phyloP scores from a whole-genome alignment of 2,113 vertebrate species.

The Euleptes europaea region DNA sequence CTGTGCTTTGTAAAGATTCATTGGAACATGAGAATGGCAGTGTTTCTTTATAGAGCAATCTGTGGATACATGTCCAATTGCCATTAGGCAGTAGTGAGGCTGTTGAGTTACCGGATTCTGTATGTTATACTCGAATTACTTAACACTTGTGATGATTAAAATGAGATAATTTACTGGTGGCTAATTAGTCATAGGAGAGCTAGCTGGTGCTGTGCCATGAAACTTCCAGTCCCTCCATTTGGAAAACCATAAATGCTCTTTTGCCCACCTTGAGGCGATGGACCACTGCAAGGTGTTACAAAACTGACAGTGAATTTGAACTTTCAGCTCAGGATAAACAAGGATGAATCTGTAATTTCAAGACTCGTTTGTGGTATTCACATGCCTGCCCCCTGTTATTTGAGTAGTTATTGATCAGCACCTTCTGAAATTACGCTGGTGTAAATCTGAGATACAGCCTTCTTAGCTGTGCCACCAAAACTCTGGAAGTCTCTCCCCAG shows the following conservation, averaged over 20 bases:
- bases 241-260: neutral
- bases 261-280: neutral
- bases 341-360: neutral
- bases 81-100: neutral
- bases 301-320: neutral
- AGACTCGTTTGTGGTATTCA: neutral
- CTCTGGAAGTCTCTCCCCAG: too few relatives aligned
- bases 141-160: constrained; percentile 17
- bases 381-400: neutral
- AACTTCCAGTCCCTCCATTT: neutral
- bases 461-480: too few relatives aligned
- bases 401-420: neutral
- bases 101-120: neutral
- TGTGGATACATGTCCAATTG: neutral
- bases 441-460: too few relatives aligned
- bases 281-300: neutral
- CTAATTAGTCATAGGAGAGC: constrained; percentile 3
- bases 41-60: neutral
- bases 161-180: neutral
- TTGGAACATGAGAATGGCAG: neutral
- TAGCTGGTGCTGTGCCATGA: neutral
- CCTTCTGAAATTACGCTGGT: too few relatives aligned
- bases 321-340: neutral
- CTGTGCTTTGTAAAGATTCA: neutral
- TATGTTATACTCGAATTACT: neutral